These are phyloP conservation scores for Misgurnus mizolepis DNA, from an alignment of 2,113 vertebrate species.

Conservation along the genomic window DNA sequence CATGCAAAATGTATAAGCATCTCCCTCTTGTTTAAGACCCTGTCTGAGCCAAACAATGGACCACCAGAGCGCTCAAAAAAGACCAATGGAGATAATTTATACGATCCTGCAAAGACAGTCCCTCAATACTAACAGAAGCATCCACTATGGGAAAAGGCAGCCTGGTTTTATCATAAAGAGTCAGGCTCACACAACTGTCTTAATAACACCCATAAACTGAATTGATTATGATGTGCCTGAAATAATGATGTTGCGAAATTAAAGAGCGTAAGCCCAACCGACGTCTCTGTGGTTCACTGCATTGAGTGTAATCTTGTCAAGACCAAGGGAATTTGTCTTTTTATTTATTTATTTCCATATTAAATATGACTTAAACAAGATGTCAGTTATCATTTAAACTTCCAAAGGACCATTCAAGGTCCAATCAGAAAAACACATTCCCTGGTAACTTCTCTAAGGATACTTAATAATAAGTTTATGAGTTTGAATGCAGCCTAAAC, in stretches of 20 bases:
- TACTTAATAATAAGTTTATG: too few species aligned
- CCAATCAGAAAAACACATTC: neutral
- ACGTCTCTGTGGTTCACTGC: neutral
- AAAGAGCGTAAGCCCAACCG: neutral
- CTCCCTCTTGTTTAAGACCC: constrained; percentile 18
- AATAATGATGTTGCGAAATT: neutral
- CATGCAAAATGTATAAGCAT: constrained; percentile 26
- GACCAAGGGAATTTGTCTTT: neutral
- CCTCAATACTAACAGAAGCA: constrained; percentile 18
- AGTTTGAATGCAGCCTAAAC: neutral
- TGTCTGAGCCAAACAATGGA: constrained; percentile 4
- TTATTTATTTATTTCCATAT: neutral
- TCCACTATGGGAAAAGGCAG: neutral
- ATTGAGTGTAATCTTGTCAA: neutral
- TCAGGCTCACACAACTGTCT: neutral
- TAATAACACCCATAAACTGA: constrained; percentile 7
- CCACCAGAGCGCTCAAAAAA: too few species aligned
- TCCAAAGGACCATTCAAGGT: neutral
- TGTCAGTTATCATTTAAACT: neutral
- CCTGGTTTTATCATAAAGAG: neutral
- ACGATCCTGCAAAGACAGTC: constrained; percentile 9
- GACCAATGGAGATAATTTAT: constrained; percentile 10
- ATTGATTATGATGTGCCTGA: constrained; percentile 21
- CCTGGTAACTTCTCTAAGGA: neutral
- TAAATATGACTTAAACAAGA: neutral